These are phyloP conservation scores for Phyllostomus discolor DNA, from an alignment of 2,113 vertebrate genomes.

Conservation along the genomic window DNA sequence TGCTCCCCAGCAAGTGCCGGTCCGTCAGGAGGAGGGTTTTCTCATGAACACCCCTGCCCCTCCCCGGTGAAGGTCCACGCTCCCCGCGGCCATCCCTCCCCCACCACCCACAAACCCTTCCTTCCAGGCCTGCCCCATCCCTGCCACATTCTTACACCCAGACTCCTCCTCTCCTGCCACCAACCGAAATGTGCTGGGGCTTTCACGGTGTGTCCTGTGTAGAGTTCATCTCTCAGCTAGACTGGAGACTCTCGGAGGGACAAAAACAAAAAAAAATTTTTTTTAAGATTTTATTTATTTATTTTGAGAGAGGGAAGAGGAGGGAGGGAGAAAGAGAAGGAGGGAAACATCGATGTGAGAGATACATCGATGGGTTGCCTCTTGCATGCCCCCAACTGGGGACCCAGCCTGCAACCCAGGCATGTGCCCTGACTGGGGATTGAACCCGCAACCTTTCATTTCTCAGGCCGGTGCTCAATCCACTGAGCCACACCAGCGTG, in stretches of 20 bases:
- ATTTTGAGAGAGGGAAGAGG: too few relatives aligned
- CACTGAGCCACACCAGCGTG: too few relatives aligned
- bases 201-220: background rate
- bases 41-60: background rate
- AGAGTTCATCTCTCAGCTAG: background rate
- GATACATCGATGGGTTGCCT: too few relatives aligned
- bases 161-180: background rate
- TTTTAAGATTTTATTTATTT: too few relatives aligned
- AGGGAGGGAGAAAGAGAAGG: too few relatives aligned
- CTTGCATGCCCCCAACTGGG: too few relatives aligned
- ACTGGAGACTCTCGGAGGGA: background rate
- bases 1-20: background rate
- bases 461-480: too few relatives aligned
- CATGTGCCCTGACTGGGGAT: too few relatives aligned
- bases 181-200: background rate
- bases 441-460: too few relatives aligned
- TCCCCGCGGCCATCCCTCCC: background rate
- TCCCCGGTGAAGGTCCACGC: background rate
- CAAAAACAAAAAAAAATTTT: background rate
- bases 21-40: background rate
- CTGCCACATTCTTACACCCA: background rate
- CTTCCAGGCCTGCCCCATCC: background rate
- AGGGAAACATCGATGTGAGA: too few relatives aligned
- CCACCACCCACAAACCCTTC: background rate
- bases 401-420: too few relatives aligned